These are phyloP conservation scores for Drosophila miranda DNA, from an alignment of 1,140 invertebrate genomes.

Conservation along the genomic window DNA sequence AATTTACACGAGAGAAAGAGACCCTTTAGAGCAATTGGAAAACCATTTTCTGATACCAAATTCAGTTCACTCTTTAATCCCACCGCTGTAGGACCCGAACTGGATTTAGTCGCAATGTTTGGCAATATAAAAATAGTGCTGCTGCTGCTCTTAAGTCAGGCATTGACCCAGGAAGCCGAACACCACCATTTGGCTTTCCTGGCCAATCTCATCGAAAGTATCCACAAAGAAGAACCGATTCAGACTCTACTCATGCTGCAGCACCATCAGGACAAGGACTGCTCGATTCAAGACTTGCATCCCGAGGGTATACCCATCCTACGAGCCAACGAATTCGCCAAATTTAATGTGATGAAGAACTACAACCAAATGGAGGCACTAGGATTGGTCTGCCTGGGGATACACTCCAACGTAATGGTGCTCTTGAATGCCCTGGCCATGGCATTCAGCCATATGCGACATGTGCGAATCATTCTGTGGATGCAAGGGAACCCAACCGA, in stretches of 20 bases:
- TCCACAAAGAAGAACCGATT: neutral
- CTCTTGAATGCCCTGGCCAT: constrained; percentile 3
- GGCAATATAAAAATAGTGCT: neutral
- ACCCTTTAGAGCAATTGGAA: too few species aligned
- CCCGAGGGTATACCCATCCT: constrained; percentile 5
- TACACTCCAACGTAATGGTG: neutral
- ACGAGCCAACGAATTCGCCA: neutral
- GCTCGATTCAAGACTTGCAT: constrained; percentile 2
- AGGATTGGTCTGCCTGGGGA: constrained; percentile 29
- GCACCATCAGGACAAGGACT: neutral
- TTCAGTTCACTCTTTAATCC: too few species aligned
- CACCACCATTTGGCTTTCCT: neutral
- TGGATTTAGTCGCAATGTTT: too few species aligned
- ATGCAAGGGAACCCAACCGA: neutral
- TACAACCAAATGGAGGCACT: constrained; percentile 14
- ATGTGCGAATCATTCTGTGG: constrained; percentile 9
- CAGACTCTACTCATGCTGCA: constrained; percentile 10
- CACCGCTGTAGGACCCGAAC: too few species aligned
- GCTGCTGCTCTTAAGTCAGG: neutral
- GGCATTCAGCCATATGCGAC: constrained; percentile 11
- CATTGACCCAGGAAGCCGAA: neutral
- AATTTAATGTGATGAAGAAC: neutral
- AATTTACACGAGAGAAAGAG: too few species aligned
- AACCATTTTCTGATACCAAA: too few species aligned
- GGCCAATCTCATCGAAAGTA: neutral